phyloP scores from a whole-genome alignment of 2,888 invertebrate species.

The Ophioninae sp. region DNA sequence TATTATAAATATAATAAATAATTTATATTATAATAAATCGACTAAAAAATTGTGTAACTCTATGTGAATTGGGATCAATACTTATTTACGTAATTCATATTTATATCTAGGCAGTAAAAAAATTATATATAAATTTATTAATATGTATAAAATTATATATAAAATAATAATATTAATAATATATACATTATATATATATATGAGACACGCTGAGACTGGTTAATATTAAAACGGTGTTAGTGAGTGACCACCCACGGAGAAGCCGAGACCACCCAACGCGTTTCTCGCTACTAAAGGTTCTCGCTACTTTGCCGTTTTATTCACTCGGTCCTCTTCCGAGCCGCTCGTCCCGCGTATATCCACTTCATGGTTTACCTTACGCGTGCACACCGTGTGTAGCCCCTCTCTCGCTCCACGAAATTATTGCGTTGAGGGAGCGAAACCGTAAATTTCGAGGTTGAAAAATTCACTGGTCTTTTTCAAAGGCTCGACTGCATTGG shows the following conservation, averaged over 20 bases:
- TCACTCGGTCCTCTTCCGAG: conserved; percentile 32
- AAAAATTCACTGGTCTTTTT: conserved; percentile 16
- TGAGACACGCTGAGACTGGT: conserved; percentile 67
- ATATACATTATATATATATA: conserved; percentile 50
- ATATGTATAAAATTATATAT: not conserved
- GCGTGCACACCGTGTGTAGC: conserved; percentile 56
- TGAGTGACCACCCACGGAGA: conserved; percentile 79
- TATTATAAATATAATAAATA: too few species aligned
- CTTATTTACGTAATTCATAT: not conserved
- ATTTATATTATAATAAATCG: conserved; percentile 70
- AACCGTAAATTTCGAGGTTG: conserved; percentile 23
- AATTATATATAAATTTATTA: conserved; percentile 29
- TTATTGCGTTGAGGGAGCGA: conserved; percentile 42
- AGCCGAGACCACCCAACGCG: conserved; percentile 78
- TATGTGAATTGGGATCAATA: conserved; percentile 57
- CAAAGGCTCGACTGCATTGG: not conserved
- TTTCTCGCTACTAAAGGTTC: conserved; percentile 75
- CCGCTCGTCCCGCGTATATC: conserved; percentile 60
- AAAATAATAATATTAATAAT: too few species aligned
- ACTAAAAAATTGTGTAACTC: conserved; percentile 67
- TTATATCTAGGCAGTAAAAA: not conserved
- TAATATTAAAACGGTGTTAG: conserved; percentile 79
- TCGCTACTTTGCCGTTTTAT: conserved; percentile 58
- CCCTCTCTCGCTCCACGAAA: conserved; percentile 7
- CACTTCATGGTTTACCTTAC: conserved; percentile 76